phyloP scores from a whole-genome alignment of 2,113 vertebrate genomes.

The Sphyrna mokarran region DNA sequence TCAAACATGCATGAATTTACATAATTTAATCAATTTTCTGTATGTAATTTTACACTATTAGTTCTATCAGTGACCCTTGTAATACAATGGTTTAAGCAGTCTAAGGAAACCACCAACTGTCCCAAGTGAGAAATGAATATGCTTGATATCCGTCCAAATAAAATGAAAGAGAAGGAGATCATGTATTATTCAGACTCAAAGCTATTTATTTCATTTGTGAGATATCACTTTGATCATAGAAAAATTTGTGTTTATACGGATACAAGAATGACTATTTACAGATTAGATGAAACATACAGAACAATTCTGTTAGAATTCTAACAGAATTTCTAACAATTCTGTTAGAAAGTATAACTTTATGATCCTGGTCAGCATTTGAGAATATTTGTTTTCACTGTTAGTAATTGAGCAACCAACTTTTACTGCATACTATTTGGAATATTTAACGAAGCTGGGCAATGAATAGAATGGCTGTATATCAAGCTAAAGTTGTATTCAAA shows the following conservation, averaged over 20 bases:
- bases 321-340: no score
- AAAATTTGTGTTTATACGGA: conserved; percentile 19
- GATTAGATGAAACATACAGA: conserved; percentile 15
- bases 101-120: conserved; percentile 43
- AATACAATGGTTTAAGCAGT: conserved; percentile 43
- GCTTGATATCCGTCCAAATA: conserved; percentile 53
- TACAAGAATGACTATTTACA: neutral
- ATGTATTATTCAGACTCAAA: conserved; percentile 44
- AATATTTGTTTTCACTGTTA: neutral
- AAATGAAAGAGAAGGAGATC: conserved; percentile 45
- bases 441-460: no score
- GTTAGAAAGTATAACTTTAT: neutral
- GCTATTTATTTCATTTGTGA: conserved; percentile 33
- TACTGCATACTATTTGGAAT: neutral
- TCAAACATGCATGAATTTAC: conserved; percentile 38
- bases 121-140: conserved; percentile 42
- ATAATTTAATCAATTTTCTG: conserved; percentile 47
- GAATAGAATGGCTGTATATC: neutral
- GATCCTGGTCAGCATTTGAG: neutral
- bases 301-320: conserved; percentile 6
- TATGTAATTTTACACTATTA: conserved; percentile 46
- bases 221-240: conserved; percentile 30
- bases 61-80: conserved; percentile 53
- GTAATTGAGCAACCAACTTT: neutral
- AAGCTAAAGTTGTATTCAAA: neutral